Conservation (phyloP, 2,888 invertebrate species). For the Pachycephus smyrnensis region DNA sequence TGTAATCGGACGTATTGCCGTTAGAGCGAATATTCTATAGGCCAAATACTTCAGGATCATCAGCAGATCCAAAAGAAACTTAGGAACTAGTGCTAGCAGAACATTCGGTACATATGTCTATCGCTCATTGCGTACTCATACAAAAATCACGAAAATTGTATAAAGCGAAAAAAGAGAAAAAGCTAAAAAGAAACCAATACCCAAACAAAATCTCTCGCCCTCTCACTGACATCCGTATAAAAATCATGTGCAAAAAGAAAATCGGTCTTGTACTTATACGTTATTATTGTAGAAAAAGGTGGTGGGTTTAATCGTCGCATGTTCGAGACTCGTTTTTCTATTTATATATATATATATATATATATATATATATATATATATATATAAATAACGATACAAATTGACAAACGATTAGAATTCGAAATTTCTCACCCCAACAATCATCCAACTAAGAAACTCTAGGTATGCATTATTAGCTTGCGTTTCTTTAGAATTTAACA, state of each 20-base stretch:
- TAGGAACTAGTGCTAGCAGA: neutral
- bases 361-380: no score
- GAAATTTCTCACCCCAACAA: conserved; percentile 28
- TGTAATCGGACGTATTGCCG: neutral
- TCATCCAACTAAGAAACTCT: conserved; percentile 25
- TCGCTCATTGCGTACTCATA: neutral
- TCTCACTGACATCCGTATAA: conserved; percentile 28
- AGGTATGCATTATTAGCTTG: conserved; percentile 5
- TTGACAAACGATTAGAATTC: conserved; percentile 45
- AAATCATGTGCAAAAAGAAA: conserved; percentile 44
- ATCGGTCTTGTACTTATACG: conserved; percentile 33
- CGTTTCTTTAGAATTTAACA: conserved; percentile 38
- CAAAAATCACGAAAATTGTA: neutral
- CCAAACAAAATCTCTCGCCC: neutral
- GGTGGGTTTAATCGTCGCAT: neutral
- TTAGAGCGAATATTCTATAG: conserved; percentile 1
- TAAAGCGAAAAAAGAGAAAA: neutral
- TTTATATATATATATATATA: no score
- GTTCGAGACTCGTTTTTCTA: neutral
- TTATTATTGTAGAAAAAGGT: conserved; percentile 34
- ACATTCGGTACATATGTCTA: neutral
- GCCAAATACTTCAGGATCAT: neutral
- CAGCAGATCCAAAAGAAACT: neutral
- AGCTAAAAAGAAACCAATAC: neutral
- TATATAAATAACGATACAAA: conserved; percentile 29